Conservation (phyloP, 2,888 invertebrate genomes). For the Pharmacophagus antenor region DNA sequence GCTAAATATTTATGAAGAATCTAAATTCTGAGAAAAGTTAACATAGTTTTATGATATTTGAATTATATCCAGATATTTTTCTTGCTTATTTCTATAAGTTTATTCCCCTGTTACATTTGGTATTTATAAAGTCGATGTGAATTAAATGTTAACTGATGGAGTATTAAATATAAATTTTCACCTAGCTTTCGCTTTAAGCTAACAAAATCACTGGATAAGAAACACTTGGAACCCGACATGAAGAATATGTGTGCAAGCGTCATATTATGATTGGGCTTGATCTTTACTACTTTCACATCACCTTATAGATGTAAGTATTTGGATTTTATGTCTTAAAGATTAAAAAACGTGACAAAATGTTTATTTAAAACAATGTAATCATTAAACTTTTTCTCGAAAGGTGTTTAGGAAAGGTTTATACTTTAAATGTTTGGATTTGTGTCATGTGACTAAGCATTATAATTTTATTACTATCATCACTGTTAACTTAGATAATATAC, state of each 20-base stretch:
- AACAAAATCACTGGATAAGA: slow-evolving; percentile 24
- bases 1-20: background rate
- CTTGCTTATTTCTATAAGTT: too few species aligned
- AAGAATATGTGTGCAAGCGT: slow-evolving; percentile 26
- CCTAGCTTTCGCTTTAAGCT: slow-evolving; percentile 13
- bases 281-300: slow-evolving; percentile 28
- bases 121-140: too few species aligned
- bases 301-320: slow-evolving; percentile 26
- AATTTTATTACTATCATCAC: background rate
- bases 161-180: slow-evolving; percentile 15
- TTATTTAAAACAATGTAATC: background rate
- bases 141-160: background rate
- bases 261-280: slow-evolving; percentile 23
- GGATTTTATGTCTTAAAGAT: background rate
- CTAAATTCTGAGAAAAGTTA: background rate
- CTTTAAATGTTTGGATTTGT: background rate
- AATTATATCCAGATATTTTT: background rate
- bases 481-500: background rate
- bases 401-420: too few species aligned
- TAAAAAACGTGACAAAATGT: background rate
- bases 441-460: background rate
- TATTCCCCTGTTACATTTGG: too few species aligned
- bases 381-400: background rate
- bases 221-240: slow-evolving; percentile 23
- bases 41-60: background rate